Evolutionary conservation across 2,888 invertebrate genomes (phyloP), one percentile per base, ranked within the genome.

Genomic region (Thalpophila matura): DNA sequence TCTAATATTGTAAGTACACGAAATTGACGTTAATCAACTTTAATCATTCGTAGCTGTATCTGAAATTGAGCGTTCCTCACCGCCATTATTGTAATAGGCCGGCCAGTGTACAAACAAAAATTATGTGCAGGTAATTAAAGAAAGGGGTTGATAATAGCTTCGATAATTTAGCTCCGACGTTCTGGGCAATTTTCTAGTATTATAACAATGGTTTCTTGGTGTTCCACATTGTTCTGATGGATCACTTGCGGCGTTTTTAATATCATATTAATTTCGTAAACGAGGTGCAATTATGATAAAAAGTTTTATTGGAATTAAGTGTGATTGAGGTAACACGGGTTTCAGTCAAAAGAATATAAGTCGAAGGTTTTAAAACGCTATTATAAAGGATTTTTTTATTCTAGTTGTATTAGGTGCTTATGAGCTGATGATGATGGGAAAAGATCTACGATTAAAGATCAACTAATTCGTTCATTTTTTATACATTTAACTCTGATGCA

Each of bases 101-200:
- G 84, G 86, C 85, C 88, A 88, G 87, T 86, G 83, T 83, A 89
- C 89, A 92, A 93, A 94, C 93, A 92, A 91, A 92, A 87, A 91
- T 92, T 90, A 91, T 89, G 80, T 86, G 80, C 84, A 87, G 89
- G 90, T 93, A 94, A 94, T 94, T 94, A 94, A 94, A 92, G 93
- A 92, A 94, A 94, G 91, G 93, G 93, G 91, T 93, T 91, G 87
- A 91, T 94, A 94, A 94, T 94, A 86, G 89, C 69, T 81, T 16
- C 84, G 89, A 93, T 94, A 94, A 94, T 94, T 92, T 88, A 79
- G 87, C 89, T 86, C 83, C 82, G 83, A 79, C 82, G 86, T 89
- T 86, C 84, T 78, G 81, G 77, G 88, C 92, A 94, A 93, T 93
- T 93, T 92, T 88, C 88, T 92, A 85, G 86, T 87, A 93, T 93